A percentile compares a stretch with the other conserved stretches of the same genome.
phyloP scores from a whole-genome alignment of 1,140 invertebrate species.

The Lordiphosa stackelbergi region DNA sequence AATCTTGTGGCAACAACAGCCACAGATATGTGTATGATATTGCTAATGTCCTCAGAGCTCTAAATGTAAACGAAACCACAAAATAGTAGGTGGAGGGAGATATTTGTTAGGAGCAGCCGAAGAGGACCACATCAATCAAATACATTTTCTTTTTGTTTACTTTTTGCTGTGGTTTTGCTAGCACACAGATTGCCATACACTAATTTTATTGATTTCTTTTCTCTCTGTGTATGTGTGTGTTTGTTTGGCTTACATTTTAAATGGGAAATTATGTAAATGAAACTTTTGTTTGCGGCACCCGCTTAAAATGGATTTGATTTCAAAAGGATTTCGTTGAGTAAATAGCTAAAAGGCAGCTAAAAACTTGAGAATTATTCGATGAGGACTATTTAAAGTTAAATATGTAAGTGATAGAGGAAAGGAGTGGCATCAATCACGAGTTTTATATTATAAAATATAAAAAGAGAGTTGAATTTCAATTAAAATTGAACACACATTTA shows the following conservation, averaged over 20 bases:
- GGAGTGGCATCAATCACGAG: no score
- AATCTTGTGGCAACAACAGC: conserved; percentile 40
- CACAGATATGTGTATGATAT: conserved; percentile 25
- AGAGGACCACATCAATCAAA: conserved; percentile 58
- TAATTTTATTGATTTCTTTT: conserved; percentile 62
- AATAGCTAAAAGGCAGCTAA: no score
- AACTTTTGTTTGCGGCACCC: conserved; percentile 47
- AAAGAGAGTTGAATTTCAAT: no score
- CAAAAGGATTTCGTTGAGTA: no score
- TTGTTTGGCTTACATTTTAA: conserved; percentile 47
- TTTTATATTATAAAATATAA: no score
- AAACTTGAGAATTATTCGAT: no score
- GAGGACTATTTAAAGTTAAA: no score
- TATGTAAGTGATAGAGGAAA: no score
- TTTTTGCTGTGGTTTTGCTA: conserved; percentile 44
- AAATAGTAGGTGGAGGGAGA: conserved; percentile 4
- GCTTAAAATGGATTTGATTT: conserved; percentile 23
- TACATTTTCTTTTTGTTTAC: conserved; percentile 59
- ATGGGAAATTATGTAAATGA: conserved; percentile 68
- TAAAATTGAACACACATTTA: no score
- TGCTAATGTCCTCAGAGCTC: conserved; percentile 26
- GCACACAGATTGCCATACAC: conserved; percentile 37
- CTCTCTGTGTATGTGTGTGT: conserved; percentile 14
- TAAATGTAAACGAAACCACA: conserved; percentile 46
- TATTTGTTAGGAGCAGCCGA: neutral